These are phyloP conservation scores for Loris lydekkerianus DNA, from an alignment of 2,797 vertebrate genomes.

Conservation along the genomic window DNA sequence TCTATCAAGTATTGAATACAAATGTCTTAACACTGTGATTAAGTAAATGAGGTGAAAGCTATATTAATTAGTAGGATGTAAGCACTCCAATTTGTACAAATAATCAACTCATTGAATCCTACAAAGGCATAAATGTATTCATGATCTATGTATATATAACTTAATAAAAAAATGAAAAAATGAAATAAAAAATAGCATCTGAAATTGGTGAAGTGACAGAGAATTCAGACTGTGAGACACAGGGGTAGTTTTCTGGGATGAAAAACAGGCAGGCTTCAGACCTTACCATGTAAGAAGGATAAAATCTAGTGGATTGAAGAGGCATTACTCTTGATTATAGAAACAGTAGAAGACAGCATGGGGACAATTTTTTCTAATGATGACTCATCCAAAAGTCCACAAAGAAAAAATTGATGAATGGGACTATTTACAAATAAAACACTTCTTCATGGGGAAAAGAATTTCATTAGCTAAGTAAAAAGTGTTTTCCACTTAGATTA, in stretches of 20 bases:
- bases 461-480: background rate
- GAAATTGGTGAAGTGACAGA: background rate
- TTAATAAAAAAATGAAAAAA: too few species aligned
- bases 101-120: too few species aligned
- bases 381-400: background rate
- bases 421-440: background rate
- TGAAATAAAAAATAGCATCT: accelerated
- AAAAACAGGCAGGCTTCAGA: background rate
- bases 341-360: background rate
- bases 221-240: too few species aligned
- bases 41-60: too few species aligned
- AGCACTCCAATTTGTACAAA: too few species aligned
- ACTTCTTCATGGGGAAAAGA: background rate
- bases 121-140: too few species aligned
- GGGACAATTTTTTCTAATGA: background rate
- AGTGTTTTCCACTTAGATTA: background rate
- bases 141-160: too few species aligned
- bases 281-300: background rate
- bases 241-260: too few species aligned
- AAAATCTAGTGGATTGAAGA: background rate
- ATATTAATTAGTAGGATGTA: too few species aligned
- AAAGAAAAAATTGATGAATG: background rate
- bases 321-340: background rate
- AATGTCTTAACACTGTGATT: too few species aligned
- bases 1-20: too few species aligned